Base-by-base conservation (phyloP, 2,797 vertebrate species). In the Paedocypris micromegethes region DNA sequence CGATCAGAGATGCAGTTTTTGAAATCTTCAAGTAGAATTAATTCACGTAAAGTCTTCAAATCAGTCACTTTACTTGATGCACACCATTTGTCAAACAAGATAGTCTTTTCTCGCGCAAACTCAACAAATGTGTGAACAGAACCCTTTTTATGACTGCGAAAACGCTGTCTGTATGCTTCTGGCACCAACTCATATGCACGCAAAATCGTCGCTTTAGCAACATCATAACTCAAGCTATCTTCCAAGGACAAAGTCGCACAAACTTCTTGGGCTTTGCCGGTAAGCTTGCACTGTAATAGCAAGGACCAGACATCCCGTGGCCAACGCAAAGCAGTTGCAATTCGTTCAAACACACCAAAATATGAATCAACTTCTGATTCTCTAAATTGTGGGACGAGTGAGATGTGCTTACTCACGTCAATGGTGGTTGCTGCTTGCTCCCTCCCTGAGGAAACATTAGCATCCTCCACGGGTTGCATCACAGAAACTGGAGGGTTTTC, bases 21-120 rank as follows among this genome's bases (percentile, higher is more conserved):
- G 56, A 72, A 72, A 5, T 66, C 49, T 40, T 72, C 50, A 7
- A 62, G 9, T 6, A 73, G 5, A 44, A 67, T 41, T 0, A 57
- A 23, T 42, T 64, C 68, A 4, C 39, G 8, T 7, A 63, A 39
- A 5, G 44, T 47, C 2, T 46, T 37, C 7, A 56, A 56, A 37
- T 70, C 50, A 3, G 37, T 38, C 5, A 37, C 43, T 6, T 70
- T 56, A 40, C 51, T 61, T 2, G 41, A 37, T 3, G 7, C 8
- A 8, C 23, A 23, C 23, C 23, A 23, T 23, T 23, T 23, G 23
- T 23, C 23, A 23, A 23, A 23, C 23, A 23, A 23, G 1, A 23
- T 23, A 23, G 23, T 23, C 37, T 70, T 70, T 7, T 70, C 58
- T 9, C 58, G 6, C 2, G 59, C 45, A 37, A 70, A 62, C n/a